These are phyloP conservation scores for Drosophila tristis DNA, from an alignment of 1,140 invertebrate genomes.

Conservation along the genomic window DNA sequence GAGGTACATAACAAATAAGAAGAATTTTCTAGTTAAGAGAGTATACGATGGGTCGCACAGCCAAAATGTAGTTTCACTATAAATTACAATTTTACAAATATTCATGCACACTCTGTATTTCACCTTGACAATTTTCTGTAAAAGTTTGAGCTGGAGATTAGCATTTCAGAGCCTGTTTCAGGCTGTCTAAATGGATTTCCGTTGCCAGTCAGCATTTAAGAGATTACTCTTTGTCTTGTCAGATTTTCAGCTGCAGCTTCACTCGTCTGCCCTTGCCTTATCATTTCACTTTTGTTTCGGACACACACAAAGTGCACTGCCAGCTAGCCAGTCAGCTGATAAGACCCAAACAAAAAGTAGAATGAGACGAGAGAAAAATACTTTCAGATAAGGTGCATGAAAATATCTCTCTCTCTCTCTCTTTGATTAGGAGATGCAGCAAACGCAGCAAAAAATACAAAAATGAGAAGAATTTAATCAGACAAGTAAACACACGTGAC, in stretches of 20 bases:
- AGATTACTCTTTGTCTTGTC: constrained; percentile 16
- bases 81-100: too few species aligned
- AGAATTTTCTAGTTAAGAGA: not conserved
- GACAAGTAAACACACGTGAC: constrained; percentile 68
- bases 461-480: constrained; percentile 45
- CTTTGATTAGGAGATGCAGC: constrained; percentile 33
- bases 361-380: not conserved
- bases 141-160: constrained; percentile 35
- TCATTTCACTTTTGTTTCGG: constrained; percentile 51
- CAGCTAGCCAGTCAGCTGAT: constrained; percentile 10
- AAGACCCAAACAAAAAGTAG: constrained; percentile 6
- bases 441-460: constrained; percentile 18
- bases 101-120: not conserved
- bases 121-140: constrained; percentile 22
- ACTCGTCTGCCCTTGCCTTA: constrained; percentile 42
- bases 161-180: constrained; percentile 16
- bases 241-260: constrained; percentile 16
- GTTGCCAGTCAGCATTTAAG: constrained; percentile 21
- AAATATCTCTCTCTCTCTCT: constrained; percentile 5
- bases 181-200: constrained; percentile 16
- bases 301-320: constrained; percentile 21
- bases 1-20: not conserved
- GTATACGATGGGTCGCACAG: too few species aligned
- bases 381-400: constrained; percentile 9
- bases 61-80: too few species aligned